These are phyloP conservation scores for Mus spretus DNA, from an alignment of 2,797 vertebrate species.

Conservation along the genomic window DNA sequence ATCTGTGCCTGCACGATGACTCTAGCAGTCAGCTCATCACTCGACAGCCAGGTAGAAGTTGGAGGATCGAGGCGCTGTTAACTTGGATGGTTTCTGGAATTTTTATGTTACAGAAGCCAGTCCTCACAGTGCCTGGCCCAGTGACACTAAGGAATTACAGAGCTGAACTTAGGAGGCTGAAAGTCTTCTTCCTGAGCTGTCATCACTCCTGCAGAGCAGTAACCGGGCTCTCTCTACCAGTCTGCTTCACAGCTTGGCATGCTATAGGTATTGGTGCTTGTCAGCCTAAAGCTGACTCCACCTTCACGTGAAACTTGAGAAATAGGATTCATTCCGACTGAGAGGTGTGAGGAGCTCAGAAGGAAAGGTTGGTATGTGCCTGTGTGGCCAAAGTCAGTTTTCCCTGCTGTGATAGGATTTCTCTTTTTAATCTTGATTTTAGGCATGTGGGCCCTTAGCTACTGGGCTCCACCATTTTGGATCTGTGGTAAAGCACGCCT, in stretches of 20 bases:
- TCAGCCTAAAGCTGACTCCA: neutral
- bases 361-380: neutral
- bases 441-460: neutral
- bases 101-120: neutral
- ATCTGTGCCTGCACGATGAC: neutral
- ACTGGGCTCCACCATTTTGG: too few species aligned
- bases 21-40: neutral
- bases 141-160: neutral
- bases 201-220: neutral
- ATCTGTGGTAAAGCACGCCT: neutral
- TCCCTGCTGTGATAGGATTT: neutral
- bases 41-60: neutral
- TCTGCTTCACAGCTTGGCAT: neutral
- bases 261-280: neutral
- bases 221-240: neutral
- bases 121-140: neutral
- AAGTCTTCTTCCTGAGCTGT: neutral
- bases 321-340: conserved; percentile 6
- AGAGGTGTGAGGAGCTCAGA: neutral
- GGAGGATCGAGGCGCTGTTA: neutral
- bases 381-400: neutral
- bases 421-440: neutral
- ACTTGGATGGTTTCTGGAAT: neutral
- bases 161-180: conserved; percentile 6
- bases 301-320: conserved; percentile 3